Conservation (phyloP, 2,797 vertebrate species). For the Darevskia nairensis region DNA sequence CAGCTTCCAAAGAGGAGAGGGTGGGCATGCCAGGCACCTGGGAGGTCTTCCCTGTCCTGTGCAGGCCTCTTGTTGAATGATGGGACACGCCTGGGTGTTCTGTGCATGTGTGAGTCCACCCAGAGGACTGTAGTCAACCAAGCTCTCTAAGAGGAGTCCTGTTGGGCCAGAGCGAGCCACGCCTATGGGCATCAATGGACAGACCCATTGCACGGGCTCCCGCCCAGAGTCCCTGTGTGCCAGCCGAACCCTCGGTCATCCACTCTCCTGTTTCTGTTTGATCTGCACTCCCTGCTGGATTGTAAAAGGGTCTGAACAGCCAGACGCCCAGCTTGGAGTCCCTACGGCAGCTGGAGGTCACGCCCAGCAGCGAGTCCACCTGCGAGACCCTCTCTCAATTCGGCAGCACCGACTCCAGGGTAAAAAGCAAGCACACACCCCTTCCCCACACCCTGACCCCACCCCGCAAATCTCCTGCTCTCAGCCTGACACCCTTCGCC, state of each 20-base stretch:
- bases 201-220: not conserved
- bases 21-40: not conserved
- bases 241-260: conserved; percentile 48
- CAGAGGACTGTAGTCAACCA: too few relatives aligned
- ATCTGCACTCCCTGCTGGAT: conserved; percentile 49
- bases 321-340: conserved; percentile 79
- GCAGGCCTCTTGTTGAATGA: not conserved
- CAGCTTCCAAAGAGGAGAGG: not conserved
- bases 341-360: conserved; percentile 76
- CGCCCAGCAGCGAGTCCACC: conserved; percentile 73
- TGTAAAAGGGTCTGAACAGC: conserved; percentile 77
- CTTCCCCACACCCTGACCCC: not conserved
- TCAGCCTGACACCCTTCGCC: not conserved
- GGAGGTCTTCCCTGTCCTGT: too few relatives aligned
- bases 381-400: conserved; percentile 77
- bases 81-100: not conserved
- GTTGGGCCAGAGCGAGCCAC: too few relatives aligned
- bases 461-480: not conserved
- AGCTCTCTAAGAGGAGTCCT: not conserved
- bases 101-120: not conserved
- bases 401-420: conserved; percentile 80
- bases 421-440: conserved; percentile 61
- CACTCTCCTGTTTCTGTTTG: conserved; percentile 72
- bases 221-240: not conserved
- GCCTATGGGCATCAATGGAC: not conserved